Conservation (phyloP, 2,888 invertebrate species). For the Tenthredo notha region DNA sequence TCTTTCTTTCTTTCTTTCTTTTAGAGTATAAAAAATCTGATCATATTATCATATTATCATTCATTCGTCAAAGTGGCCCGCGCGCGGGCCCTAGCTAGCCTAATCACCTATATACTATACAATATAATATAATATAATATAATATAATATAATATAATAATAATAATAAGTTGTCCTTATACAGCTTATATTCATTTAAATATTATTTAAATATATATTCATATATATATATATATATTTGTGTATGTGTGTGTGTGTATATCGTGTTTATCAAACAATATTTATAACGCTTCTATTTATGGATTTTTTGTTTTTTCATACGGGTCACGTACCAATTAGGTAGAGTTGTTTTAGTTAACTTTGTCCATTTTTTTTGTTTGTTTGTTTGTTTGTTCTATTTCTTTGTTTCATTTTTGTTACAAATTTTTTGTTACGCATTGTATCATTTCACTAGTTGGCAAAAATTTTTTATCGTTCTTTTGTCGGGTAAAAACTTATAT, state of each 20-base stretch:
- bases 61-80: constrained; percentile 68
- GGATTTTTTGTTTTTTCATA: not conserved
- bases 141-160: constrained; percentile 55
- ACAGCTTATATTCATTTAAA: not conserved
- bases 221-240: constrained; percentile 56
- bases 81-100: constrained; percentile 72
- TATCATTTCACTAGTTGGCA: not conserved
- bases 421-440: not conserved
- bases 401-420: not conserved
- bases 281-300: constrained; percentile 38
- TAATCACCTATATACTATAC: constrained; percentile 70
- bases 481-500: not conserved
- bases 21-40: constrained; percentile 75
- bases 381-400: not conserved
- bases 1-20: constrained; percentile 58
- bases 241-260: constrained; percentile 60
- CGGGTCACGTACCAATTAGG: not conserved
- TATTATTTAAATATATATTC: not conserved
- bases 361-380: not conserved
- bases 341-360: not conserved
- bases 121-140: constrained; percentile 60
- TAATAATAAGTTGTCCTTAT: constrained; percentile 40
- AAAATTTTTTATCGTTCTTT: not conserved
- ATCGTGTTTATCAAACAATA: constrained; percentile 65
- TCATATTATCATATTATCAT: constrained; percentile 62